Percentiles rank a stretch among this genome's conserved stretches.
These are phyloP conservation scores for Mastomys natalensis DNA, from an alignment of 2,113 vertebrate species.

Conservation along the genomic window DNA sequence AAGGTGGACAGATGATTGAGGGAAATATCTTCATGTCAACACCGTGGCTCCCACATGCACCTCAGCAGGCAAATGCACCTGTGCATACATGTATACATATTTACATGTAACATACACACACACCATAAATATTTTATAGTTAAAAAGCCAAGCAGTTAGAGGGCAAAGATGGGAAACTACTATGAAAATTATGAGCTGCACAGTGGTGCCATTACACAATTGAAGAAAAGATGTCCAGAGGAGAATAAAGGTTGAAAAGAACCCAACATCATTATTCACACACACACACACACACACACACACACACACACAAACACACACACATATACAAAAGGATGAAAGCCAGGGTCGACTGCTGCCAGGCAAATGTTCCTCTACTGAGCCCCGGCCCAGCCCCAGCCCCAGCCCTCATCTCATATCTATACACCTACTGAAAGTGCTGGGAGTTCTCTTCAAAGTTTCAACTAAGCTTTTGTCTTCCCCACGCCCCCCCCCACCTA, in stretches of 20 bases:
- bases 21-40: background rate
- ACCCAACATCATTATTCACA: background rate
- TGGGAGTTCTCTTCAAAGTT: background rate
- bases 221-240: background rate
- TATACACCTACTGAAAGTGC: background rate
- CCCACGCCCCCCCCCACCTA: background rate
- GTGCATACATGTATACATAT: background rate
- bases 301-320: background rate
- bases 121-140: background rate
- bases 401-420: background rate
- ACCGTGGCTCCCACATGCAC: background rate
- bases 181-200: background rate
- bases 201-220: background rate
- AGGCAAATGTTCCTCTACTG: background rate
- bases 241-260: background rate
- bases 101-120: background rate
- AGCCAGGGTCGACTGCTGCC: background rate
- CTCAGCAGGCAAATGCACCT: background rate
- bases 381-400: no score
- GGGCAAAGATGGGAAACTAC: background rate
- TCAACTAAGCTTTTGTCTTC: background rate
- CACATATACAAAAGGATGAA: background rate
- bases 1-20: background rate
- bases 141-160: conserved; percentile 37
- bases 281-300: background rate